These are phyloP conservation scores for Sigmodon hispidus DNA, from an alignment of 2,113 vertebrate genomes.

Conservation along the genomic window DNA sequence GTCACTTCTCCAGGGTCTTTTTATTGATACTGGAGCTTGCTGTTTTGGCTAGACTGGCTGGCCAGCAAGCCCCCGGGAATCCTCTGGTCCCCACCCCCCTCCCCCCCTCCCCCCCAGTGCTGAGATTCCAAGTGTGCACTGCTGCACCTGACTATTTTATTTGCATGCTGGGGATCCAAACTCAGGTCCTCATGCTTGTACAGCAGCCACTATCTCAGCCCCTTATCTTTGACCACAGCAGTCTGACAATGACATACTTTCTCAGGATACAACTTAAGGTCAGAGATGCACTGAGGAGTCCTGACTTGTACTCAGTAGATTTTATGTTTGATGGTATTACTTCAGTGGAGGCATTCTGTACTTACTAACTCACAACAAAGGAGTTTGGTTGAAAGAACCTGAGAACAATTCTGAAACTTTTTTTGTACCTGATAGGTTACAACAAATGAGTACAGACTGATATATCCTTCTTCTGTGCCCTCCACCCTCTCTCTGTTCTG, in stretches of 20 bases:
- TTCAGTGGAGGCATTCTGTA: not conserved
- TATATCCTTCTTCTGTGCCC: not conserved
- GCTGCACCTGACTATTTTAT: not conserved
- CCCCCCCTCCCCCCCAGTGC: not conserved
- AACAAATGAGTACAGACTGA: not conserved
- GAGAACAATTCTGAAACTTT: not conserved
- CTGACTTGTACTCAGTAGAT: not conserved
- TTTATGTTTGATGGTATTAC: not conserved
- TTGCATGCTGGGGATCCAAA: not conserved
- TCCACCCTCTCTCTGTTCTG: not conserved
- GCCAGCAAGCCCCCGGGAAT: not conserved
- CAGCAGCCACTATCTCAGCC: not conserved
- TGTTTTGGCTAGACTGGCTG: not conserved
- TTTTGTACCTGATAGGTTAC: not conserved
- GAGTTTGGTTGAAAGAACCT: not conserved
- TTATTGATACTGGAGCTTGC: not conserved
- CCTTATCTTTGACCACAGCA: not conserved
- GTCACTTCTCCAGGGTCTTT: not conserved
- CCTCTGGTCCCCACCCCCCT: not conserved
- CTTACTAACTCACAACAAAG: not conserved
- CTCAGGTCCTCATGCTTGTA: not conserved
- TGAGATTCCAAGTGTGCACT: not conserved
- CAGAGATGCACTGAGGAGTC: not conserved
- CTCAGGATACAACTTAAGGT: not conserved
- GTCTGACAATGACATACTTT: not conserved